phyloP scores from a whole-genome alignment of 2,797 vertebrate species.

The Pachyuromys duprasi region DNA sequence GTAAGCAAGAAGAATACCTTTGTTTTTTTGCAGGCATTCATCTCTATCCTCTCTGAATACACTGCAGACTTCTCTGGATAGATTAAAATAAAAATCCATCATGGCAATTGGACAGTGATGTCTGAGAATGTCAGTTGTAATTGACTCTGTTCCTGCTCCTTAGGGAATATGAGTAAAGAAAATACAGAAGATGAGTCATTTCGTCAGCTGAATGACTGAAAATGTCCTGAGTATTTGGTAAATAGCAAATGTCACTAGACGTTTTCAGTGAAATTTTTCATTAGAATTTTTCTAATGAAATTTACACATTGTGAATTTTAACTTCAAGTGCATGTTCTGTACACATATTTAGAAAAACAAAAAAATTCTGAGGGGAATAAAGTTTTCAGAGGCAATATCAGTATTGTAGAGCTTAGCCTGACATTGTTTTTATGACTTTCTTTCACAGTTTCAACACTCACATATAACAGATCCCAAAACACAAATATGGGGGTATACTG shows the following conservation, averaged over 20 bases:
- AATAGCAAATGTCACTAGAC: slow-evolving; percentile 30
- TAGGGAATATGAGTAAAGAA: slow-evolving; percentile 60
- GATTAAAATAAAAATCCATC: slow-evolving; percentile 42
- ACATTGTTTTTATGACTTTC: neutral
- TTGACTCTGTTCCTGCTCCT: neutral
- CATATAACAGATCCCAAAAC: neutral
- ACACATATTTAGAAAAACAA: slow-evolving; percentile 41
- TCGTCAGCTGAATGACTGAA: slow-evolving; percentile 31
- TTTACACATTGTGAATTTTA: slow-evolving; percentile 41
- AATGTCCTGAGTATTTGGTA: slow-evolving; percentile 35
- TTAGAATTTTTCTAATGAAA: neutral
- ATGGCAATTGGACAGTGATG: slow-evolving; percentile 47
- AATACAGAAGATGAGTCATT: slow-evolving; percentile 58
- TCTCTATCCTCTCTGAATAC: neutral
- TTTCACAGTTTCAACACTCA: neutral
- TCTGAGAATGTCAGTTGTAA: slow-evolving; percentile 44
- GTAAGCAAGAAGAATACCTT: neutral
- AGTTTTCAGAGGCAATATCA: neutral
- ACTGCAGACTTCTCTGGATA: neutral
- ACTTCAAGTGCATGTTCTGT: neutral
- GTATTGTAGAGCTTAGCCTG: neutral
- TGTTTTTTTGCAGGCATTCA: neutral
- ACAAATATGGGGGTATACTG: neutral
- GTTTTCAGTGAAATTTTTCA: neutral
- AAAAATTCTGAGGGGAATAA: neutral